Evolutionary conservation across 2,797 vertebrate species (phyloP).

Genomic region (Pseudochirops cupreus): DNA sequence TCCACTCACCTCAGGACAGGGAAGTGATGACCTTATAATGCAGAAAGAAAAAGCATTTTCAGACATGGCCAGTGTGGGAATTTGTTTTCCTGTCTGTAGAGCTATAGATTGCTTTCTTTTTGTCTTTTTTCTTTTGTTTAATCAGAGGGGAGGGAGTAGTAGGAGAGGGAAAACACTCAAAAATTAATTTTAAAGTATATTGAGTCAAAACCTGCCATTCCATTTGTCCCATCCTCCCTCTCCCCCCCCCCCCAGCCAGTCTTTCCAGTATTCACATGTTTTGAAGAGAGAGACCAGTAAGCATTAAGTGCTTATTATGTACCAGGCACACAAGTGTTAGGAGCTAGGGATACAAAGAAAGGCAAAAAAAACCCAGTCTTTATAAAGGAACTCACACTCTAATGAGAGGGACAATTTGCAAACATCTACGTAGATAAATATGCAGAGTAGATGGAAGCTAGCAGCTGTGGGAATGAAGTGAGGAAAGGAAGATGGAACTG

Average conservation of each 20-base stretch:
- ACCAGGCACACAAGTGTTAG: background rate
- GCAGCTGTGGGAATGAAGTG: background rate
- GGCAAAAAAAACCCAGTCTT: background rate
- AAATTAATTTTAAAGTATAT: background rate
- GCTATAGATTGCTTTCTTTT: background rate
- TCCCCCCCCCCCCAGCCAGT: accelerated
- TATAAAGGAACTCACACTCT: background rate
- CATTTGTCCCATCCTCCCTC: background rate
- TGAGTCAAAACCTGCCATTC: background rate
- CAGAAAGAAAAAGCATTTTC: background rate
- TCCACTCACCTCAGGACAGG: background rate
- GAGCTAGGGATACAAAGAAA: background rate
- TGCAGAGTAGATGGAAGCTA: background rate
- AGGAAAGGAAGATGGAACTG: background rate
- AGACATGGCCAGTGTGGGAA: background rate
- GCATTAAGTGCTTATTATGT: background rate
- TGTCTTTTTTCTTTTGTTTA: background rate
- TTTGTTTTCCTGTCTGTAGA: background rate
- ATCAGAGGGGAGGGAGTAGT: background rate
- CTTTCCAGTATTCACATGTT: background rate
- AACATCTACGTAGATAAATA: background rate
- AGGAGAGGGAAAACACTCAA: background rate
- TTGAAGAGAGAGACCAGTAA: background rate
- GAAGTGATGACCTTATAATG: background rate
- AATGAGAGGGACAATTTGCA: background rate